phyloP scores from a whole-genome alignment of 2,888 invertebrate species.

The Fragum sueziense region DNA sequence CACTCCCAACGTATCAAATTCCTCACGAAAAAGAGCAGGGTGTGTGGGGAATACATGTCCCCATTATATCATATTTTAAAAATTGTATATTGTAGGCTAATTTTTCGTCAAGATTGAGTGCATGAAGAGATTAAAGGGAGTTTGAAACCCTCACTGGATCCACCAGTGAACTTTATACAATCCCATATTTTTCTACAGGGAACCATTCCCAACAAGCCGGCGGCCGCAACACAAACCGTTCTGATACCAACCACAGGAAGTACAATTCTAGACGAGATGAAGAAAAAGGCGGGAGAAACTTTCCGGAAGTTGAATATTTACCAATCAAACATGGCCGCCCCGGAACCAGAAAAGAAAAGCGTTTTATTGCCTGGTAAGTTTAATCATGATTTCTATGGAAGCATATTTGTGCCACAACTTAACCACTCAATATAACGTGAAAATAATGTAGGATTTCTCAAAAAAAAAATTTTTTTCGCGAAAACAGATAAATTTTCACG shows the following conservation, averaged over 20 bases:
- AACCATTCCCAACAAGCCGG: background rate
- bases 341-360: background rate
- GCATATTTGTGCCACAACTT: no score
- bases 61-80: no score
- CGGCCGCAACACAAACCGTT: background rate
- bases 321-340: background rate
- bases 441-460: no score
- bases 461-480: no score
- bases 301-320: slow-evolving; percentile 10
- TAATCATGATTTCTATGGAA: no score
- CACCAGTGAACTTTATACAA: background rate
- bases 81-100: no score
- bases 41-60: background rate
- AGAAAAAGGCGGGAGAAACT: slow-evolving; percentile 4
- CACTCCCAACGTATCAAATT: no score
- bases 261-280: slow-evolving; percentile 14
- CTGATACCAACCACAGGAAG: background rate
- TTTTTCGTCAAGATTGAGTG: no score
- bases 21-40: background rate
- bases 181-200: background rate
- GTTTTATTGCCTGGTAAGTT: slow-evolving; percentile 9
- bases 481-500: no score
- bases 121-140: background rate
- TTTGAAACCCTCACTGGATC: background rate
- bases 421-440: no score